phyloP scores from a whole-genome alignment of 1,140 invertebrate species.

The Maconellicoccus hirsutus region DNA sequence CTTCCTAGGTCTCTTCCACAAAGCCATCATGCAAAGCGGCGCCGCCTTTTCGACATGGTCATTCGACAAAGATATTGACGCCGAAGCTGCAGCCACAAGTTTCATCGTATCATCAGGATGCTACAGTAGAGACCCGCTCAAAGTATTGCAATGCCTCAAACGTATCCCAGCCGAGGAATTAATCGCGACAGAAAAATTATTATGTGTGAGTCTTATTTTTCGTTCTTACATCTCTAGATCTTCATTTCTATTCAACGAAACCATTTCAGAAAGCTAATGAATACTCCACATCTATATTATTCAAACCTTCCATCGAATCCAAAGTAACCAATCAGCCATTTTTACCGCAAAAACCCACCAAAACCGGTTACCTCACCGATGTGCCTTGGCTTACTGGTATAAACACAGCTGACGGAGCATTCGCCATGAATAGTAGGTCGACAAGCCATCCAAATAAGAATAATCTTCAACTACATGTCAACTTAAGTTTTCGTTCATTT shows the following conservation, averaged over 20 bases:
- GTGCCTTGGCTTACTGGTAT: conserved; percentile 7
- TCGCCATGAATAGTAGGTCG: background rate
- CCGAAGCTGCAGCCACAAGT: too few relatives aligned
- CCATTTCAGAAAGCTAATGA: too few relatives aligned
- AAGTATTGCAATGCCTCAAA: too few relatives aligned
- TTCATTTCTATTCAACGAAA: too few relatives aligned
- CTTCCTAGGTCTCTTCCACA: conserved; percentile 34
- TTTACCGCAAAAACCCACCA: background rate
- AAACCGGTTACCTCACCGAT: background rate
- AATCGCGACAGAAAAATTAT: too few relatives aligned
- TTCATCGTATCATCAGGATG: too few relatives aligned
- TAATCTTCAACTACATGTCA: background rate
- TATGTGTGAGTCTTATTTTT: too few relatives aligned
- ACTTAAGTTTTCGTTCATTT: background rate
- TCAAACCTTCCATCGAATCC: background rate
- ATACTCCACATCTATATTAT: background rate
- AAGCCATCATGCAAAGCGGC: conserved; percentile 42
- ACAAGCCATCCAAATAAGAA: background rate
- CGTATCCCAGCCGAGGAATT: background rate
- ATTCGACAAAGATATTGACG: too few relatives aligned
- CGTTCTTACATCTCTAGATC: too few relatives aligned
- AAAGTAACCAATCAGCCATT: background rate
- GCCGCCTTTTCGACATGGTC: conserved; percentile 52
- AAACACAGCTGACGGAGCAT: background rate
- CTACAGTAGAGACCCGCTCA: too few relatives aligned